Evolutionary conservation across 2,888 invertebrate species (phyloP), one percentile per base, ranked within the genome.

Genomic region (Podotricha telesiphe): DNA sequence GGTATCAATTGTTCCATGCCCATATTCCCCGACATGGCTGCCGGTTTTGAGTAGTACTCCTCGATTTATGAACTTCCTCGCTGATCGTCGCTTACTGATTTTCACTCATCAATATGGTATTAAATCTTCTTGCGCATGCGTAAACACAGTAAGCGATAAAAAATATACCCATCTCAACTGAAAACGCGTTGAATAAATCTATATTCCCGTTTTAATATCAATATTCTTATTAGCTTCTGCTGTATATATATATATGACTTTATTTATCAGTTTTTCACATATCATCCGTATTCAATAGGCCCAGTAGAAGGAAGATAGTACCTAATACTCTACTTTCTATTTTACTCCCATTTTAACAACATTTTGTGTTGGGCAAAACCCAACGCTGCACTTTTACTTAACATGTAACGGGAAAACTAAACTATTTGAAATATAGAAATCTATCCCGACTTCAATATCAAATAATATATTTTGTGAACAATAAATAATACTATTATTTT

Each of bases 1-100:
- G 99, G 99, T 94, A 99, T 99, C 93, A 99, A 96, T 93, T 97
- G 97, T 94, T 99, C 99, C 99, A 99, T 99, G 86, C 96, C 96
- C 86, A 94, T 91, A 89, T 96, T 96, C 85, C 96, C 96, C 90
- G 96, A 75, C 93, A 93, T 93, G 90, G 88, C 87, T 91, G 91
- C 90, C 87, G 90, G 87, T 84, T 91, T 87, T 84, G 80, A 80
- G 78, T 79, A 84, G 81, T 84, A 84, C 86, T 83, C 82, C 81
- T 84, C 81, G 84, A 85, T 84, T 85, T 90, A 87, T 88, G 89
- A 89, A 85, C 87, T 88, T 83, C 87, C 85, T 87, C 85, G 88
- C 88, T 86, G 90, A 86, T 87, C 85, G 86, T 86, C 80, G 81
- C 84, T 82, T 87, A 92, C 92, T 91, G 89, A 89, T 86, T 90